Conservation (phyloP, 2,888 invertebrate genomes). For the Agrotis exclamationis region DNA sequence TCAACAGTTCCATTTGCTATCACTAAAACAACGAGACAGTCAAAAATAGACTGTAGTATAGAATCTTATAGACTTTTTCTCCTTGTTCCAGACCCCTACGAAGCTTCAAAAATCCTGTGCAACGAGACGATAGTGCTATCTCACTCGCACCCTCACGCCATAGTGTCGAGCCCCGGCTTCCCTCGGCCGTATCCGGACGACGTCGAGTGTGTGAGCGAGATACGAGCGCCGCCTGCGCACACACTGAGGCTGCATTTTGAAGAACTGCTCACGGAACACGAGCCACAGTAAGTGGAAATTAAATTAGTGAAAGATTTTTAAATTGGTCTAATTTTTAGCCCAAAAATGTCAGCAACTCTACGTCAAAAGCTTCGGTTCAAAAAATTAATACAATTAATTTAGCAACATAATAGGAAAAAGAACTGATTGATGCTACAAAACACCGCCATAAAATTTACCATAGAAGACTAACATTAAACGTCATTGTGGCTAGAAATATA, state of each 20-base stretch:
- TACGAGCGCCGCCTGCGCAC: conserved; percentile 93
- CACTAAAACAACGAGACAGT: too few relatives aligned
- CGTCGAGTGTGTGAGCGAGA: conserved; percentile 93
- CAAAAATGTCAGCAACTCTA: too few relatives aligned
- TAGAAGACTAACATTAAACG: not conserved
- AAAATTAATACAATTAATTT: too few relatives aligned
- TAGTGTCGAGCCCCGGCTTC: conserved; percentile 95
- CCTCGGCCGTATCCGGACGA: conserved; percentile 95
- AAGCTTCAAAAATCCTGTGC: conserved; percentile 89
- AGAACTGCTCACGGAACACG: conserved; percentile 94
- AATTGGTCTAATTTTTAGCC: not conserved
- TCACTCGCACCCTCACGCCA: conserved; percentile 92
- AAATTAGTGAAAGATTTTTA: not conserved
- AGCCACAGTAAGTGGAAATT: conserved; percentile 92
- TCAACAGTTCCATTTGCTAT: too few relatives aligned
- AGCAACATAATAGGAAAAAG: too few relatives aligned
- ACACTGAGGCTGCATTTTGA: conserved; percentile 94
- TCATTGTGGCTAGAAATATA: not conserved
- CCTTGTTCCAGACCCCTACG: conserved; percentile 84
- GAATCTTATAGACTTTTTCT: not conserved
- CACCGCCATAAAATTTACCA: too few relatives aligned
- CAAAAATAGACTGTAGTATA: too few relatives aligned
- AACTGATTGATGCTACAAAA: too few relatives aligned
- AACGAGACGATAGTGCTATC: conserved; percentile 93
- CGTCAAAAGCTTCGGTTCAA: too few relatives aligned